A percentile compares a stretch with the other conserved stretches of the same genome.
phyloP scores from a whole-genome alignment of 2,113 vertebrate genomes.

The Anhinga rufa region DNA sequence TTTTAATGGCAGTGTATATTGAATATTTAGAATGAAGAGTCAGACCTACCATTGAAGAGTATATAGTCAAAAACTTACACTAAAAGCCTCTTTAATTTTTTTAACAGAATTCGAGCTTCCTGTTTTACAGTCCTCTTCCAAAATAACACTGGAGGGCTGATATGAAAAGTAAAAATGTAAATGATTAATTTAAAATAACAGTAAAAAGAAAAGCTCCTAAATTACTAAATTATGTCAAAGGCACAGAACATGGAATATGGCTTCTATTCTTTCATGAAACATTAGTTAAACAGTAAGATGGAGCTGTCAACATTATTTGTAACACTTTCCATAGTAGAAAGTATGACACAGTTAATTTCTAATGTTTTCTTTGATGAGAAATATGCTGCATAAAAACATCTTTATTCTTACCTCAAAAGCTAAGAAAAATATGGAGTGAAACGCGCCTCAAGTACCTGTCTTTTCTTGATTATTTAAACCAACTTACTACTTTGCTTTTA shows the following conservation, averaged over 20 bases:
- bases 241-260: not conserved
- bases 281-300: not conserved
- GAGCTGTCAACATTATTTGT: not conserved
- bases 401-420: not conserved
- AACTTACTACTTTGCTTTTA: not conserved
- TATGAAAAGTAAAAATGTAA: not conserved
- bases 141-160: constrained; percentile 85
- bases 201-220: not conserved
- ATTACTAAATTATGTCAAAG: not conserved
- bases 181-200: not conserved
- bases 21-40: not conserved
- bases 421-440: not conserved
- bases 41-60: not conserved
- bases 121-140: constrained; percentile 81
- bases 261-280: not conserved
- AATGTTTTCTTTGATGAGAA: not conserved
- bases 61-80: constrained; percentile 80
- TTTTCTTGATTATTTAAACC: not conserved
- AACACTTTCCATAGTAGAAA: not conserved
- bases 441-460: not conserved
- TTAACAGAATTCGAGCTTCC: constrained; percentile 56
- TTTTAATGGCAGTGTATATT: not conserved
- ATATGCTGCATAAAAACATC: not conserved
- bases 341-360: not conserved
- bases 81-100: constrained; percentile 88